These are phyloP conservation scores for Enteromius thamalakanensis DNA, from an alignment of 2,797 vertebrate genomes.

Conservation along the genomic window DNA sequence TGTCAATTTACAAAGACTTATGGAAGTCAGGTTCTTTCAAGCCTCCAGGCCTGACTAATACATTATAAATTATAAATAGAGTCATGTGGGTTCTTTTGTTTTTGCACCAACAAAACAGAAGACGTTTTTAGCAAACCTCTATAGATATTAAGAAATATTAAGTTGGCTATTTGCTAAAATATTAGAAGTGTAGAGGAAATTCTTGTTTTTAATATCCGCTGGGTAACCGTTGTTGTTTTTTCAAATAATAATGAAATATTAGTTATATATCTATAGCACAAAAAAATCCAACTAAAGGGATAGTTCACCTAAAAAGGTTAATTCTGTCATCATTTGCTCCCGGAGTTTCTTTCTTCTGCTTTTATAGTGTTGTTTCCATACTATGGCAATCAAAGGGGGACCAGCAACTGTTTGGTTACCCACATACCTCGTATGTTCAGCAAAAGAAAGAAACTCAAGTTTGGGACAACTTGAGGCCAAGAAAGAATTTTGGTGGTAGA, in stretches of 20 bases:
- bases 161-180: neutral
- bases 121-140: neutral
- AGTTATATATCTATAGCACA: no score
- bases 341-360: neutral
- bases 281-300: neutral
- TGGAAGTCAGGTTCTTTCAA: conserved; percentile 12
- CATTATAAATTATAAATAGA: conserved; percentile 1
- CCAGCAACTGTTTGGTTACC: neutral
- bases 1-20: conserved; percentile 6
- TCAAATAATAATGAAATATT: neutral
- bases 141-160: neutral
- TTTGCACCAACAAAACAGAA: neutral
- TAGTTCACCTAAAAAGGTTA: no score
- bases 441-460: neutral
- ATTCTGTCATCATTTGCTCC: neutral
- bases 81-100: neutral
- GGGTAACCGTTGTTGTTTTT: neutral
- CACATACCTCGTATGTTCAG: neutral
- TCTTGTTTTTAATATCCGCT: neutral
- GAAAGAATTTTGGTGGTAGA: neutral
- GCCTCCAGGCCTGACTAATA: conserved; percentile 6
- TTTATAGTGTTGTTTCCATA: neutral
- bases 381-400: neutral
- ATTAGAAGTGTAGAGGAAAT: neutral
- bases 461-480: neutral